Conservation (phyloP, 2,113 vertebrate genomes). For the Microtus oregoni region DNA sequence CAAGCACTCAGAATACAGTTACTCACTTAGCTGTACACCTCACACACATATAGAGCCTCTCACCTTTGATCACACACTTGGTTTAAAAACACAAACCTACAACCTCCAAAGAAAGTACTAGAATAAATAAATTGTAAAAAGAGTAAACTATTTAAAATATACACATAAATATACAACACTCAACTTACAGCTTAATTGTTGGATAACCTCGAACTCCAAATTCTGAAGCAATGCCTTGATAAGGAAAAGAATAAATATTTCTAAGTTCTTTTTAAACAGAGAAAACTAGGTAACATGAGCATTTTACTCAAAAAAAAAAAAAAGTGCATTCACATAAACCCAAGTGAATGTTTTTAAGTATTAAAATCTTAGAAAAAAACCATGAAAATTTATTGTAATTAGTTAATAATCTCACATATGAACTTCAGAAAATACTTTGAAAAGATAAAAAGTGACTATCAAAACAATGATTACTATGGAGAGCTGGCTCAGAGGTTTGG, state of each 20-base stretch:
- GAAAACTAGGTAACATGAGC: constrained; percentile 64
- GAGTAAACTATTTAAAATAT: constrained; percentile 63
- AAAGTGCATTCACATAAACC: constrained; percentile 30
- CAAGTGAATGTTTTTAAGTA: constrained; percentile 6
- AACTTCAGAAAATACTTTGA: constrained; percentile 29
- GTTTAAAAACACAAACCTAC: constrained; percentile 33
- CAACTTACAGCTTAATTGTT: constrained; percentile 99
- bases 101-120: neutral
- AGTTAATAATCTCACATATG: constrained; percentile 34
- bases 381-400: constrained; percentile 31
- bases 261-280: constrained; percentile 71
- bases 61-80: neutral
- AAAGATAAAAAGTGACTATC: constrained; percentile 25
- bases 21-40: neutral
- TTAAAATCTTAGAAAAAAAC: constrained; percentile 26
- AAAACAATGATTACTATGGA: neutral
- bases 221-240: constrained; percentile 96
- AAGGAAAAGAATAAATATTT: constrained; percentile 79
- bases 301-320: constrained; percentile 53
- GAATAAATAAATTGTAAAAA: constrained; percentile 40
- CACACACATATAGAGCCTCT: neutral
- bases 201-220: constrained; percentile 98
- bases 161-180: constrained; percentile 67
- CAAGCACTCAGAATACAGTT: neutral
- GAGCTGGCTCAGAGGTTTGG: no score